Evolutionary conservation across 2,113 vertebrate species (phyloP).

Genomic region (Redunca redunca): DNA sequence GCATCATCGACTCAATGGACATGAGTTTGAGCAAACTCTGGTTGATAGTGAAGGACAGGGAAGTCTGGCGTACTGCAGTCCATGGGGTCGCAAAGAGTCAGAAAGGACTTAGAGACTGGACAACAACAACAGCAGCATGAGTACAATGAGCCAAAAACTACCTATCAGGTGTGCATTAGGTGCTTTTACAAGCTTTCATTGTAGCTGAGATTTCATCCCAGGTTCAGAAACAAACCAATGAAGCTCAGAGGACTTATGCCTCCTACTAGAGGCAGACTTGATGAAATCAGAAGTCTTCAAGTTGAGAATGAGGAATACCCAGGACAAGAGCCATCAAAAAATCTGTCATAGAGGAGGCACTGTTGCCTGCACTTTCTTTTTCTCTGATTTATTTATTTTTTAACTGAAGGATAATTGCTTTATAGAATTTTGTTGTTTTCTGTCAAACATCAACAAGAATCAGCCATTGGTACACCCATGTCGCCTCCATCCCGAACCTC

Average conservation of each 20-base stretch:
- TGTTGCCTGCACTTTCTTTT: not conserved
- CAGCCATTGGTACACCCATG: not conserved
- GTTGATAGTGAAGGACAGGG: not conserved
- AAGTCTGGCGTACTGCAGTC: not conserved
- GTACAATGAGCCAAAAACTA: not conserved
- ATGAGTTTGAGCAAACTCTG: not conserved
- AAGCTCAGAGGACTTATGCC: not conserved
- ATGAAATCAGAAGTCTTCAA: not conserved
- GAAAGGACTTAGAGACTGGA: fast-evolving
- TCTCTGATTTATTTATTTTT: not conserved
- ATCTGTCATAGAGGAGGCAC: not conserved
- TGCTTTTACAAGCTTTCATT: not conserved
- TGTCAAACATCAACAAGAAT: not conserved
- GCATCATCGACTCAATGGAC: not conserved
- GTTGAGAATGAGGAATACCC: not conserved
- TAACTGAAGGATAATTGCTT: not conserved
- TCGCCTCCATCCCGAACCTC: not conserved
- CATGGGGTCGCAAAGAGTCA: not conserved
- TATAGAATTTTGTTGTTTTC: not conserved
- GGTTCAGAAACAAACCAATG: not conserved
- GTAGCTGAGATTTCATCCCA: not conserved
- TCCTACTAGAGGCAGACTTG: not conserved
- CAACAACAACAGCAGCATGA: not conserved
- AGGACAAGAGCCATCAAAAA: not conserved
- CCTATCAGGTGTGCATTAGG: fast-evolving